A percentile compares a stretch with the other conserved stretches of the same genome.
Evolutionary conservation across 2,888 invertebrate genomes (phyloP).

Genomic region (Escarpia spicata): DNA sequence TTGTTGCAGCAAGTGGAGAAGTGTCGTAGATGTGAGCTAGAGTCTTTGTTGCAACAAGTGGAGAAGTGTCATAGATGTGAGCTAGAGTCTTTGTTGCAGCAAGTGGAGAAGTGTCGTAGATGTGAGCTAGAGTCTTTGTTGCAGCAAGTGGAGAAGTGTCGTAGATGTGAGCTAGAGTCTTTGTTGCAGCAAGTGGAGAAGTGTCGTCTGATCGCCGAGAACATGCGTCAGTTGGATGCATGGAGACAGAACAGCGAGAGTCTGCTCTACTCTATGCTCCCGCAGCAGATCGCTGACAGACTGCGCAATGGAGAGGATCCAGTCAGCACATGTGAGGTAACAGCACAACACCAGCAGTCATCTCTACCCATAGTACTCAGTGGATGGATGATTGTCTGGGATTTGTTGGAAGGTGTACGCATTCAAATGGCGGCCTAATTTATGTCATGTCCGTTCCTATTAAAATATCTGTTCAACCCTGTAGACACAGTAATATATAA

Average conservation of each 20-base stretch:
- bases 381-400: neutral
- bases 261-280: slow-evolving; percentile 91
- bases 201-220: slow-evolving; percentile 81
- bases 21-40: too few relatives aligned
- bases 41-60: too few relatives aligned
- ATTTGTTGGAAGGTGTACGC: neutral
- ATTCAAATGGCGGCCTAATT: neutral
- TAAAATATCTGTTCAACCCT: too few relatives aligned
- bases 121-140: too few relatives aligned
- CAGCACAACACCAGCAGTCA: neutral
- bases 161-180: neutral
- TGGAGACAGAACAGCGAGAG: slow-evolving; percentile 89
- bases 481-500: too few relatives aligned
- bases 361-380: neutral
- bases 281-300: slow-evolving; percentile 83
- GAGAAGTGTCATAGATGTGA: too few relatives aligned
- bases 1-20: too few relatives aligned
- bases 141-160: too few relatives aligned
- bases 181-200: slow-evolving; percentile 79
- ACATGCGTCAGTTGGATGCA: slow-evolving; percentile 79
- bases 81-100: too few relatives aligned
- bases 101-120: too few relatives aligned
- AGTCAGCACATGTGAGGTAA: slow-evolving; percentile 81
- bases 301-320: slow-evolving; percentile 80
- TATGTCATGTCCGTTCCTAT: too few relatives aligned